phyloP scores from a whole-genome alignment of 2,888 invertebrate genomes.

The Azorinus chamasolen region DNA sequence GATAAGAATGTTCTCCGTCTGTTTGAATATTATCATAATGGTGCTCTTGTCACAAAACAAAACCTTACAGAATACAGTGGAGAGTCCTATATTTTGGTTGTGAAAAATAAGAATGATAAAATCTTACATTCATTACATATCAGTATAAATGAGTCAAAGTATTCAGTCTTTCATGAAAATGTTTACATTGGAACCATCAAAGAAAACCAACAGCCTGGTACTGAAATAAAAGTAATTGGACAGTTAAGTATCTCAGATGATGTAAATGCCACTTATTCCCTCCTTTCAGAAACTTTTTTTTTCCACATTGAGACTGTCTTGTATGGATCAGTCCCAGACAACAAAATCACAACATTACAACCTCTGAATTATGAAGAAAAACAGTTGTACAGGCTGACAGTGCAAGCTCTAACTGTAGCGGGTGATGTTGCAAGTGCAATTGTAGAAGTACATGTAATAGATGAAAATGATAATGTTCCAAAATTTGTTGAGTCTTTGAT shows the following conservation, averaged over 20 bases:
- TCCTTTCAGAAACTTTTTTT: slow-evolving; percentile 25
- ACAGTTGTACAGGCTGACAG: slow-evolving; percentile 91
- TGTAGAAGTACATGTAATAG: slow-evolving; percentile 88
- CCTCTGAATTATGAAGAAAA: slow-evolving; percentile 93
- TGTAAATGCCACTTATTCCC: slow-evolving; percentile 48
- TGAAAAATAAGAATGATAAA: slow-evolving; percentile 44
- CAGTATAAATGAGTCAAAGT: slow-evolving; percentile 38
- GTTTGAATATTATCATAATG: slow-evolving; percentile 55
- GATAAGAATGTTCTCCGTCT: slow-evolving; percentile 26
- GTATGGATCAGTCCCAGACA: slow-evolving; percentile 39
- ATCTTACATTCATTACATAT: slow-evolving; percentile 49
- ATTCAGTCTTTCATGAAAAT: slow-evolving; percentile 58
- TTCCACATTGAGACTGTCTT: slow-evolving; percentile 44
- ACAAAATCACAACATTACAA: slow-evolving; percentile 84
- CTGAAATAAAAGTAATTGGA: slow-evolving; percentile 57
- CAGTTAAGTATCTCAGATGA: slow-evolving; percentile 41
- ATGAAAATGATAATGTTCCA: slow-evolving; percentile 99
- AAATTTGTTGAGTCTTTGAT: slow-evolving; percentile 93
- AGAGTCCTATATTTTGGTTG: slow-evolving; percentile 50
- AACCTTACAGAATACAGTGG: slow-evolving; percentile 60
- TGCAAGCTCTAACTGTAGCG: slow-evolving; percentile 84
- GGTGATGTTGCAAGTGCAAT: slow-evolving; percentile 42
- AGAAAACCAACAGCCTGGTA: slow-evolving; percentile 62
- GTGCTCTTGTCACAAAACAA: slow-evolving; percentile 67
- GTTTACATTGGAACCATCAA: slow-evolving; percentile 62